phyloP scores from a whole-genome alignment of 2,797 vertebrate genomes.

The Phoebastria nigripes region DNA sequence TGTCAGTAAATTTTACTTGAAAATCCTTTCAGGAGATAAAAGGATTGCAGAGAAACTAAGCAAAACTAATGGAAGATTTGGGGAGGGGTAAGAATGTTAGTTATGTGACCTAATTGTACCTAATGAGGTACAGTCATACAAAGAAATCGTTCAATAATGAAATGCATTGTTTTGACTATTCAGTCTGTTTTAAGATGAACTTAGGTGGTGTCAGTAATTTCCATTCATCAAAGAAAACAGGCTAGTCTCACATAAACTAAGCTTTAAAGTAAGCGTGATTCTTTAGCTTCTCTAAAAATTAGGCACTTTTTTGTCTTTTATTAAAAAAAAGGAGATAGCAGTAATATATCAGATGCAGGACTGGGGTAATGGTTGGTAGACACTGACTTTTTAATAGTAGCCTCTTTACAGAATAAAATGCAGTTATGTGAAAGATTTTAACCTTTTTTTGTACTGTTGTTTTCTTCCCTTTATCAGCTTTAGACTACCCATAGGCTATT shows the following conservation, averaged over 20 bases:
- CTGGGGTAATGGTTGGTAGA: neutral
- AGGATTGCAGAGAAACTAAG: slow-evolving; percentile 21
- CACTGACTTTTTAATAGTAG: neutral
- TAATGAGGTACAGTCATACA: neutral
- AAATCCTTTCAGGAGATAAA: slow-evolving; percentile 49
- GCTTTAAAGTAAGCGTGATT: neutral
- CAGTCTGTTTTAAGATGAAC: neutral
- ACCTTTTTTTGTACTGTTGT: neutral
- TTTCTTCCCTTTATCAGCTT: slow-evolving; percentile 14
- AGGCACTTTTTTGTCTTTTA: neutral
- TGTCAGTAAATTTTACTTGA: slow-evolving; percentile 54
- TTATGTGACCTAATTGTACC: neutral
- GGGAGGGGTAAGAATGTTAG: neutral
- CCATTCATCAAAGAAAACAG: neutral
- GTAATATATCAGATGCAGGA: neutral
- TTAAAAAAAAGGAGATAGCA: neutral
- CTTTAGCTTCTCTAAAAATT: neutral
- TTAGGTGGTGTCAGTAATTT: neutral
- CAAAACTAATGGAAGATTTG: slow-evolving; percentile 13
- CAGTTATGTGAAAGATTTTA: neutral
- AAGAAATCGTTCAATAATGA: neutral
- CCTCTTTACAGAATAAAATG: neutral
- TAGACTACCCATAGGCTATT: neutral
- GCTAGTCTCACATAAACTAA: neutral
- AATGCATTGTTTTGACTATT: neutral